These are phyloP conservation scores for Dynastes tityus DNA, from an alignment of 2,888 invertebrate species.

Conservation along the genomic window DNA sequence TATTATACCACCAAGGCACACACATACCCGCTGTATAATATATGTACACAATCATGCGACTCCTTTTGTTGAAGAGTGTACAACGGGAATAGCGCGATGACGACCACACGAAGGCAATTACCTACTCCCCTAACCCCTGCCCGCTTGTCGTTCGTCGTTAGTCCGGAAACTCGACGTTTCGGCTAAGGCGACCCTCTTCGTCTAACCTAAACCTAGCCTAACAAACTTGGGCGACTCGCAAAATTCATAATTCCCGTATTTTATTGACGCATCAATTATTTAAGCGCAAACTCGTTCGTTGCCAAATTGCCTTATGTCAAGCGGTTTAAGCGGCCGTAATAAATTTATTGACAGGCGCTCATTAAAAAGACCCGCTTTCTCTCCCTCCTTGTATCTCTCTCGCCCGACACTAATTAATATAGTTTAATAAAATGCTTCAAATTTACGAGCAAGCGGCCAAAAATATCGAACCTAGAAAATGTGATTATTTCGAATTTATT, in stretches of 20 bases:
- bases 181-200: neutral
- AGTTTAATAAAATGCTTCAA: conserved; percentile 28
- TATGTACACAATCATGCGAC: no score
- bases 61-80: no score
- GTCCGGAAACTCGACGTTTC: no score
- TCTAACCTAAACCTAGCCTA: neutral
- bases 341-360: conserved; percentile 44
- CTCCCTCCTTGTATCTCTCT: neutral
- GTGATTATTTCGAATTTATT: conserved; percentile 40
- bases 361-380: conserved; percentile 29
- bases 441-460: neutral
- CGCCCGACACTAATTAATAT: conserved; percentile 34
- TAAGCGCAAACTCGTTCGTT: conserved; percentile 9
- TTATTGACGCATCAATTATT: conserved; percentile 40
- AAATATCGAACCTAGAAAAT: conserved; percentile 34
- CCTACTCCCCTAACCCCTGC: neutral
- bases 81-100: neutral
- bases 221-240: neutral
- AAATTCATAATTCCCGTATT: conserved; percentile 22
- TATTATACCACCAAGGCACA: neutral
- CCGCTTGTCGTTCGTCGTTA: no score
- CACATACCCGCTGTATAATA: no score
- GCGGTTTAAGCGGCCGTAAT: conserved; percentile 37
- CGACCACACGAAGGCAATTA: neutral
- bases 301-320: conserved; percentile 29